Evolutionary conservation across 2,888 invertebrate genomes (phyloP).

Genomic region (Theretra japonica): DNA sequence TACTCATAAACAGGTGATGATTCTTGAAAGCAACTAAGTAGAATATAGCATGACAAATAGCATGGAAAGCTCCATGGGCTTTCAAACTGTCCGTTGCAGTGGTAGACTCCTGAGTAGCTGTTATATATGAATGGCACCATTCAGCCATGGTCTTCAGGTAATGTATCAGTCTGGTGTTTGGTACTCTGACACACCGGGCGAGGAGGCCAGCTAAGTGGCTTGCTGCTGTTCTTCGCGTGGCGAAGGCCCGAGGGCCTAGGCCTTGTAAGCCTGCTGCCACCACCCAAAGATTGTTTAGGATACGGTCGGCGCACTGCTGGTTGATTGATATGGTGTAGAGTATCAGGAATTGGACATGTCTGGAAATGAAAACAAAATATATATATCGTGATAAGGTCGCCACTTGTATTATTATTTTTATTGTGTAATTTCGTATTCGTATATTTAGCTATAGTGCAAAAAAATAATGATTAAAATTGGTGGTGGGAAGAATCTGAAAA

Average conservation of each 20-base stretch:
- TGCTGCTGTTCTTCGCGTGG: constrained; percentile 72
- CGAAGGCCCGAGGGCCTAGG: constrained; percentile 66
- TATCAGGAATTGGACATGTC: constrained; percentile 79
- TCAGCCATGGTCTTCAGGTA: constrained; percentile 88
- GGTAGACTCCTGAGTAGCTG: constrained; percentile 84
- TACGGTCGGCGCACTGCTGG: constrained; percentile 74
- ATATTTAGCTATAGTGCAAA: no score
- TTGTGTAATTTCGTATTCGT: no score
- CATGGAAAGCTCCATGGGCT: constrained; percentile 95
- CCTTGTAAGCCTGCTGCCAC: constrained; percentile 73
- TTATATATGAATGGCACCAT: constrained; percentile 95
- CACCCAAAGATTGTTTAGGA: constrained; percentile 70
- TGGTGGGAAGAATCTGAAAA: no score
- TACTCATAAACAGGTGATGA: constrained; percentile 90
- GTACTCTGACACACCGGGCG: constrained; percentile 73
- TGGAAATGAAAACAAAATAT: constrained; percentile 49
- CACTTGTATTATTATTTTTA: no score
- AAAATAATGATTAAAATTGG: no score
- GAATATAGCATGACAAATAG: constrained; percentile 96
- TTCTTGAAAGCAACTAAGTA: constrained; percentile 96
- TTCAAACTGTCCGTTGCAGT: constrained; percentile 71
- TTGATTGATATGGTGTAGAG: constrained; percentile 79
- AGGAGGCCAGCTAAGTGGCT: constrained; percentile 75
- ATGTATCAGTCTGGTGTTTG: constrained; percentile 67
- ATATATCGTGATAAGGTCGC: no score